These are phyloP conservation scores for Tuta absoluta DNA, from an alignment of 2,888 invertebrate genomes.

Conservation along the genomic window DNA sequence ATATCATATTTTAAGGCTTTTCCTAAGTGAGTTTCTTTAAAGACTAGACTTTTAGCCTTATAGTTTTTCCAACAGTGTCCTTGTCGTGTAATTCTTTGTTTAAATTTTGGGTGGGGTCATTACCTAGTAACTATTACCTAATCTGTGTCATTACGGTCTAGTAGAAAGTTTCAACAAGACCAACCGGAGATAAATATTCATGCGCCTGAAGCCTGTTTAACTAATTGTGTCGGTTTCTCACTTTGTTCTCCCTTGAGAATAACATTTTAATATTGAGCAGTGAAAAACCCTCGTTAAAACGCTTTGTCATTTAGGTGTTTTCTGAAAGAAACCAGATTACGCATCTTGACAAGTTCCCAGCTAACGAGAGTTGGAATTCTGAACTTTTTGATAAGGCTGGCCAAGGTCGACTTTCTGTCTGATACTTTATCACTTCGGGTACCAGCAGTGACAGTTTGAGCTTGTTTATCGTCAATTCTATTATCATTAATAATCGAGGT, in stretches of 20 bases:
- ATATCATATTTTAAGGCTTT: conserved; percentile 32
- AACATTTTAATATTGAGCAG: background rate
- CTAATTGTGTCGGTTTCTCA: conserved; percentile 20
- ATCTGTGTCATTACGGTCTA: conserved; percentile 48
- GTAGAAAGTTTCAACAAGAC: conserved; percentile 45
- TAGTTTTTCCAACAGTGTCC: conserved; percentile 41
- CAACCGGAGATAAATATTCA: conserved; percentile 50
- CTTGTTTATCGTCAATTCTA: background rate
- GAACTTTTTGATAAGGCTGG: conserved; percentile 29
- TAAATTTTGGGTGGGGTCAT: conserved; percentile 45
- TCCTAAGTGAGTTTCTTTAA: conserved; percentile 37
- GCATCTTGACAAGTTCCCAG: conserved; percentile 38
- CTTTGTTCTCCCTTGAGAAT: conserved; percentile 1
- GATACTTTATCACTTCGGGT: background rate
- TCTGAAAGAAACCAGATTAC: conserved; percentile 38
- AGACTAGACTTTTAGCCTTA: conserved; percentile 34
- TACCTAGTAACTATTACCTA: no score
- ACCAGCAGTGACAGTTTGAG: background rate
- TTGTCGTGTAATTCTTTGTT: conserved; percentile 40
- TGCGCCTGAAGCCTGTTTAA: conserved; percentile 40
- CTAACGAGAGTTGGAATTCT: conserved; percentile 33
- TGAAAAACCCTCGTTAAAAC: conserved; percentile 16
- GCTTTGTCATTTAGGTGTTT: conserved; percentile 19
- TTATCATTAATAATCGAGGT: background rate
- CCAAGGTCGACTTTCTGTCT: conserved; percentile 3